Base-by-base conservation (phyloP, 2,888 invertebrate species). In the Physocephala rufipes region DNA sequence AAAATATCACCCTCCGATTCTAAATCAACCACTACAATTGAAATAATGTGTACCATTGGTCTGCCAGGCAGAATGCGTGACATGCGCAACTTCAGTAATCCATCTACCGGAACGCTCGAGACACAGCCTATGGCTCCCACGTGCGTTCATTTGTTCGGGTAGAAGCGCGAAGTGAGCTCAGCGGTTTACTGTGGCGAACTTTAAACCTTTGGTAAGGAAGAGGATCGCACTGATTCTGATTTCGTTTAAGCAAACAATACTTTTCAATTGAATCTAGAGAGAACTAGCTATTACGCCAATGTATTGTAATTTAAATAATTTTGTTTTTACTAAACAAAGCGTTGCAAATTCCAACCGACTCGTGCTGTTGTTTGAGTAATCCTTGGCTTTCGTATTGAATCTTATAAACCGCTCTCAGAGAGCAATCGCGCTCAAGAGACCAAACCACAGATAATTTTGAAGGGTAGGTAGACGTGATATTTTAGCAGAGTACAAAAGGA, bases 401-500 rank as follows among this genome's bases (percentile, higher is more conserved):
- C 21, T n/a, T 21, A 62, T 24, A 26, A 47, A 47, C 49, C 15
- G 45, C 28, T 9, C 1, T n/a, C n/a, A 19, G 47, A 21, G 13
- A 13, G 16, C 26, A 61, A 28, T n/a, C 9, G 24, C 26, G 12
- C 68, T 30, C 15, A 58, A 24, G 36, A 68, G 68, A 62, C 49
- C 49, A 36, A 43, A 36, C 36, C 62, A 51, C 68, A 68, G 68
- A 62, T 68, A 49, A 49, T 62, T 28, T 61, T 36, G 24, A 55
- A 66, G 53, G 53, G 66, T 55, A 55, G 66, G 5, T 65, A 5
- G 66, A 24, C 13, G 47, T 47, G 45, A 28, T 13, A 19, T 13
- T 51, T 51, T 24, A 36, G 49, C 65, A 72, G 74, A 77, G 79
- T 84, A 84, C 84, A 83, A 81, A 85, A 84, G 85, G 85, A 82